Evolutionary conservation across 2,113 vertebrate species (phyloP).

Genomic region (Psilopsiagon aurifrons): DNA sequence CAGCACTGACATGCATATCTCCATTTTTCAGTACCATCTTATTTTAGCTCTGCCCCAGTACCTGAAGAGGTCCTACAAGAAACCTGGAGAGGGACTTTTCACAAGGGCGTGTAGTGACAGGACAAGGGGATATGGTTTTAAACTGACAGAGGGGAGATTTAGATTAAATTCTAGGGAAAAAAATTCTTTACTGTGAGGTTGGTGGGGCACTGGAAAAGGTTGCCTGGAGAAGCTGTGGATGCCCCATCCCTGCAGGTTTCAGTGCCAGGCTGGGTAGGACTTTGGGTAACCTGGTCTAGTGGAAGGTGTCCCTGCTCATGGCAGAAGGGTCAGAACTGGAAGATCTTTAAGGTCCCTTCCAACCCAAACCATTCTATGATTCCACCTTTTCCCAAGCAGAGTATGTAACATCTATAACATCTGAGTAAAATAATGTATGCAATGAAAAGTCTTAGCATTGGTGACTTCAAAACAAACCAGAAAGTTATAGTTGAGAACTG

Average conservation of each 20-base stretch:
- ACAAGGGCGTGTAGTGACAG: background rate
- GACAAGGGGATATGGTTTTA: background rate
- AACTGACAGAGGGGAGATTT: background rate
- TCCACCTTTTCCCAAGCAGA: background rate
- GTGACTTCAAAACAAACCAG: background rate
- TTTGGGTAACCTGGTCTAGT: background rate
- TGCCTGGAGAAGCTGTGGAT: background rate
- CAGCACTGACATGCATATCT: background rate
- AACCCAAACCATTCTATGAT: background rate
- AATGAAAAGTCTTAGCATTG: background rate
- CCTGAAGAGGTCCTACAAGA: background rate
- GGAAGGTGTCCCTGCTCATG: background rate
- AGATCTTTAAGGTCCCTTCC: background rate
- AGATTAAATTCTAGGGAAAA: background rate
- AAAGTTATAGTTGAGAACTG: background rate
- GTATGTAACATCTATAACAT: background rate
- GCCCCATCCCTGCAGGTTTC: background rate
- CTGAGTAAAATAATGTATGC: background rate
- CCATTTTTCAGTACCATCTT: background rate
- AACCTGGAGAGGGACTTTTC: background rate
- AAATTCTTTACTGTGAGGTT: background rate
- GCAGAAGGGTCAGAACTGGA: background rate
- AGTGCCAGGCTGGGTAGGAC: background rate
- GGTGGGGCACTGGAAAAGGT: background rate
- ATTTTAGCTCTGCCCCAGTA: background rate